Conservation (phyloP, 1,140 invertebrate species). For the Magallana ariakensis region DNA sequence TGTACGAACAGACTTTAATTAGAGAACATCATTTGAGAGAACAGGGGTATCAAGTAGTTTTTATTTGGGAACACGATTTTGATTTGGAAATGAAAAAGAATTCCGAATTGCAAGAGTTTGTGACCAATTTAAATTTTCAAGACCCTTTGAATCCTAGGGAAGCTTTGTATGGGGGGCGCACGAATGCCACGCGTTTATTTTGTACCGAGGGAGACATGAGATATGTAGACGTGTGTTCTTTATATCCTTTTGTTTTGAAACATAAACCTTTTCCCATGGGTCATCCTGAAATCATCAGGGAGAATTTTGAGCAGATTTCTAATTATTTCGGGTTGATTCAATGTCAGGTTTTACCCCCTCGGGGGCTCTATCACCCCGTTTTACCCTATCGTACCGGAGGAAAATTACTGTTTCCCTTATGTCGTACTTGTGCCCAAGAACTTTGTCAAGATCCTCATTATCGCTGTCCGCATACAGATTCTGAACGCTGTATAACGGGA, state of each 20-base stretch:
- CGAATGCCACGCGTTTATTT: no score
- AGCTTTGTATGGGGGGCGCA: constrained; percentile 39
- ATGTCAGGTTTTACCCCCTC: constrained; percentile 35
- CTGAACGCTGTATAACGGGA: neutral
- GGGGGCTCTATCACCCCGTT: constrained; percentile 46
- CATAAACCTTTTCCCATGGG: constrained; percentile 22
- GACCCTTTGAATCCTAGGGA: constrained; percentile 30
- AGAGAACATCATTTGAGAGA: neutral
- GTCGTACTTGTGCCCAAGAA: constrained; percentile 41
- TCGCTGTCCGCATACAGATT: neutral
- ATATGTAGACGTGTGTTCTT: constrained; percentile 43
- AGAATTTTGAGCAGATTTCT: constrained; percentile 12
- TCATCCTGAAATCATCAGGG: constrained; percentile 45
- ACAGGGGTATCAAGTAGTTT: neutral
- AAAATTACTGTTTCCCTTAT: constrained; percentile 31
- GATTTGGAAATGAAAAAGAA: neutral
- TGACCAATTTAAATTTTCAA: neutral
- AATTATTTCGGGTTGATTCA: constrained; percentile 47
- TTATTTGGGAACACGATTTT: neutral
- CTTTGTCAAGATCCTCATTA: neutral
- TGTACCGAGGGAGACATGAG: constrained; percentile 13
- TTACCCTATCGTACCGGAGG: constrained; percentile 32
- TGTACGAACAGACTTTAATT: neutral
- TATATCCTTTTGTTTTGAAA: constrained; percentile 43
- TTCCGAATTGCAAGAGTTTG: neutral